phyloP scores from a whole-genome alignment of 1,140 invertebrate genomes.

The Ruditapes philippinarum region DNA sequence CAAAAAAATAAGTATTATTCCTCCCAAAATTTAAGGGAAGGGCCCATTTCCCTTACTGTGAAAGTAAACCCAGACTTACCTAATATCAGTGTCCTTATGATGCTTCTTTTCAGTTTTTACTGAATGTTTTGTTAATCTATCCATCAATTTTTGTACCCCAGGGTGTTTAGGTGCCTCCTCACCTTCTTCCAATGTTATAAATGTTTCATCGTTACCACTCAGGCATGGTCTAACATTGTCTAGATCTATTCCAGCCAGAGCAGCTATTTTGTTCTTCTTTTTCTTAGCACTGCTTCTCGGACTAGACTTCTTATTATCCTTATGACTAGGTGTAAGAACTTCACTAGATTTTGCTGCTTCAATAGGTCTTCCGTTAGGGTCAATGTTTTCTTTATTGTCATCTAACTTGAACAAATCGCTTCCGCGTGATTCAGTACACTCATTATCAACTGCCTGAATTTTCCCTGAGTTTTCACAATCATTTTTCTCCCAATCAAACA shows the following conservation, averaged over 20 bases:
- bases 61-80: too few relatives aligned
- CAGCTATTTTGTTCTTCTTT: slow-evolving; percentile 41
- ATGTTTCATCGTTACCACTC: slow-evolving; percentile 63
- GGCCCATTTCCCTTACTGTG: too few relatives aligned
- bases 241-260: slow-evolving; percentile 49
- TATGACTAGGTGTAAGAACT: background rate
- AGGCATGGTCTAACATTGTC: slow-evolving; percentile 64
- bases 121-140: slow-evolving; percentile 70
- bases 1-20: too few relatives aligned
- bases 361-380: background rate
- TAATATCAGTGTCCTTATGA: slow-evolving; percentile 71
- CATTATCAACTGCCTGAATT: background rate
- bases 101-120: slow-evolving; percentile 68
- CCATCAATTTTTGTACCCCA: slow-evolving; percentile 69
- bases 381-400: slow-evolving; percentile 51
- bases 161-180: slow-evolving; percentile 48
- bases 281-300: slow-evolving; percentile 47
- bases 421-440: slow-evolving; percentile 1
- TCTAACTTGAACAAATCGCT: slow-evolving; percentile 6
- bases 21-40: too few relatives aligned
- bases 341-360: background rate
- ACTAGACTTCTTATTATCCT: slow-evolving; percentile 18
- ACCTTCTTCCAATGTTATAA: slow-evolving; percentile 65
- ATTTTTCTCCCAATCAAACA: slow-evolving; percentile 28
- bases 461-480: background rate